phyloP scores from a whole-genome alignment of 35 echinoderm and acorn worm species.

The Ophiothrix spiculata region DNA sequence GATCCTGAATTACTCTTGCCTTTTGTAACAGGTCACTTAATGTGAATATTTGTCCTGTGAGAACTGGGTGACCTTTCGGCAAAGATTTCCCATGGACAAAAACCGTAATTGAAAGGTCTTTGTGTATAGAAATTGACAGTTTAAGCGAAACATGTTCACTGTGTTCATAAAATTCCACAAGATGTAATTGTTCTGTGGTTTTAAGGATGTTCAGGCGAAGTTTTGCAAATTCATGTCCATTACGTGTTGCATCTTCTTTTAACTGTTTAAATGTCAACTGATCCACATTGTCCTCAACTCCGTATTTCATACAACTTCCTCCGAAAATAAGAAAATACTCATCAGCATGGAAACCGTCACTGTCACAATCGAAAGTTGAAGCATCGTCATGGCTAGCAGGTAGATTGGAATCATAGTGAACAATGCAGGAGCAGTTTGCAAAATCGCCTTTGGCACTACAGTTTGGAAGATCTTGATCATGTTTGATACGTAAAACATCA shows the following conservation, averaged over 20 bases:
- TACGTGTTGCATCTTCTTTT: not conserved
- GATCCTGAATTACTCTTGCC: not conserved
- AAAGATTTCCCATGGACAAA: not conserved
- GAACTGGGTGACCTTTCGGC: not conserved
- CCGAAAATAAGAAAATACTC: not conserved
- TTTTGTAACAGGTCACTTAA: not conserved
- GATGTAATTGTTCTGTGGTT: not conserved
- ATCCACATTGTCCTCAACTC: not conserved
- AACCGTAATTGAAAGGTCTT: not conserved
- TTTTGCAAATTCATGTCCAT: not conserved
- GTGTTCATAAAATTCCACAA: not conserved
- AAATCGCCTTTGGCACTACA: not conserved
- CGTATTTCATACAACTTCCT: not conserved
- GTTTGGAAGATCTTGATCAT: no score
- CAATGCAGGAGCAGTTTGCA: not conserved
- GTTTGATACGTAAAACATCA: not conserved
- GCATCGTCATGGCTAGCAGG: not conserved
- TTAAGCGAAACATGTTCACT: not conserved
- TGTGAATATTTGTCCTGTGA: not conserved
- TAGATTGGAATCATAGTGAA: not conserved
- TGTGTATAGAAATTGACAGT: not conserved
- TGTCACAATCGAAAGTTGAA: not conserved
- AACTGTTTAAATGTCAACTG: not conserved
- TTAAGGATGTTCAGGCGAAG: not conserved
- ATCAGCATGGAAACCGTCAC: not conserved